Evolutionary conservation across 2,888 invertebrate genomes (phyloP), one percentile per base, ranked within the genome.

Genomic region (Amphipyra berbera): DNA sequence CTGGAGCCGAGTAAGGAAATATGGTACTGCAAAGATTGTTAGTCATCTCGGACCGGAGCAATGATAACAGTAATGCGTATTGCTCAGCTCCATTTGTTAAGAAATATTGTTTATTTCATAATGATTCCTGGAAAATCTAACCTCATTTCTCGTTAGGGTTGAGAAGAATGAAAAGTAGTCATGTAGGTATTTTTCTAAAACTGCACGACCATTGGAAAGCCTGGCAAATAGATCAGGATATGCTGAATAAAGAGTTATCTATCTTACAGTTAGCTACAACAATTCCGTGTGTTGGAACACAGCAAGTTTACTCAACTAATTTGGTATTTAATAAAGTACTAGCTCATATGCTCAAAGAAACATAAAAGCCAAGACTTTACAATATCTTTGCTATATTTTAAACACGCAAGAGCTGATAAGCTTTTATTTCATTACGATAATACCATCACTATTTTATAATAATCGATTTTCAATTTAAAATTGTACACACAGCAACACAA

Each of bases 21-120:
- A 73, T 55, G 49, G 30, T 4, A 6, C 30, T 30, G n/a, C 44
- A 9, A 48, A 46, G 1, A 52, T 15, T 30, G 30, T 58, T 54
- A 59, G 49, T 68, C 73, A 67, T 58, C 6, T 35, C 10, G 46
- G 21, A 44, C 14, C 21, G 13, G 38, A 66, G n/a, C 6, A 9
- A 5, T 1, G 6, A 54, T 49, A 48, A 21, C 44, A 56, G 42
- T 35, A 53, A 27, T 13, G 8, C 7, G 6, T 30, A 3, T 8
- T 30, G 8, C n/a, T 8, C 3, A 30, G 13, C 6, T 30, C 12
- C 10, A 27, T 45, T n/a, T 30, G 6, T 30, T 6, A 30, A 30
- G 30, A 30, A 21, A 21, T 21, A 21, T 30, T 30, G 6, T 30
- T 30, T 30, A 30, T 30, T 30, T 7, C 30, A 30, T 30, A 30